Percentiles rank a stretch among this genome's conserved stretches.
Evolutionary conservation across 2,113 vertebrate genomes (phyloP).

Genomic region (Orthonyx spaldingii): DNA sequence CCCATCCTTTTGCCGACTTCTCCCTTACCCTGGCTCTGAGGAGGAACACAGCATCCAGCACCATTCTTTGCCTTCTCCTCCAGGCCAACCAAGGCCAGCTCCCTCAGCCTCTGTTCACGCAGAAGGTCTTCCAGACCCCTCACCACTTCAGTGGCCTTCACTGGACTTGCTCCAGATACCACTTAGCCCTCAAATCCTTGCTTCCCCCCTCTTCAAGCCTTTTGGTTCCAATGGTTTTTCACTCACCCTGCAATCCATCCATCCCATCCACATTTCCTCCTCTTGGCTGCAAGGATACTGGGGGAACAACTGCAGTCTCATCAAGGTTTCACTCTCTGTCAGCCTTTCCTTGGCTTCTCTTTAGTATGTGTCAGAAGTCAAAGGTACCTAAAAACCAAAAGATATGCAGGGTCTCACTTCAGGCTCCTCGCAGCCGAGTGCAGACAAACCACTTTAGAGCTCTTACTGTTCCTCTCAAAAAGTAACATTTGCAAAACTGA

Average conservation of each 20-base stretch:
- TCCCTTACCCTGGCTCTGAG: neutral
- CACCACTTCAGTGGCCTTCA: neutral
- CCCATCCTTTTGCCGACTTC: neutral
- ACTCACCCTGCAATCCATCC: neutral
- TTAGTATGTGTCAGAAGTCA: neutral
- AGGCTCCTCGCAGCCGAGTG: neutral
- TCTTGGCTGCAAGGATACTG: neutral
- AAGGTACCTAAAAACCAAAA: neutral
- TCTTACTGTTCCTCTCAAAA: neutral
- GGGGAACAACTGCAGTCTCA: neutral
- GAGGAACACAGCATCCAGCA: neutral
- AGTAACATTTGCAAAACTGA: neutral
- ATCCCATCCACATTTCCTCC: neutral
- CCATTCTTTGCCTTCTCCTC: neutral
- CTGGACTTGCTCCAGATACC: neutral
- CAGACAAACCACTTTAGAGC: neutral
- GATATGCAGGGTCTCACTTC: neutral
- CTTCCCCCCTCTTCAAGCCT: neutral
- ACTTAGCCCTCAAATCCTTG: neutral
- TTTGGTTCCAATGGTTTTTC: neutral
- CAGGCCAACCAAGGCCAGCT: neutral
- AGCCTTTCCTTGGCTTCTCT: neutral
- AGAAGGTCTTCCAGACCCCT: neutral
- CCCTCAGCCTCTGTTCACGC: neutral
- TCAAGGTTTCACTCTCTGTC: slow-evolving; percentile 24